phyloP scores from a whole-genome alignment of 2,888 invertebrate genomes.

The Zhengitettix transpicula region DNA sequence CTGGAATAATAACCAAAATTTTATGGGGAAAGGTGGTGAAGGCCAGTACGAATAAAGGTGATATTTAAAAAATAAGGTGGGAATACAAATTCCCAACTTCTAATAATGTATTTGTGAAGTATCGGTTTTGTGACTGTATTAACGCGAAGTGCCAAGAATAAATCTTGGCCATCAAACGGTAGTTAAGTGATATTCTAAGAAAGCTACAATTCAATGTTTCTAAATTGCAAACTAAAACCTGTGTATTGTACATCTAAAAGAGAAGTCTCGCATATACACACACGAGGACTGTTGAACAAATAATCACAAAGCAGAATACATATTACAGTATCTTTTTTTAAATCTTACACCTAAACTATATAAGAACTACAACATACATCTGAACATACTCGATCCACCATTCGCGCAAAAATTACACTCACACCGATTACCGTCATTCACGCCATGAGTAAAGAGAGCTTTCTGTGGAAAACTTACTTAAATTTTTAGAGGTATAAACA shows the following conservation, averaged over 20 bases:
- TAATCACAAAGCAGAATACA: slow-evolving; percentile 9
- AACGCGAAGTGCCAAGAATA: too few relatives aligned
- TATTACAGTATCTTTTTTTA: slow-evolving; percentile 5
- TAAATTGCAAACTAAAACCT: slow-evolving; percentile 10
- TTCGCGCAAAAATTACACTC: slow-evolving; percentile 5
- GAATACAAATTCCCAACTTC: background rate
- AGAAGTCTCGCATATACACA: slow-evolving; percentile 4
- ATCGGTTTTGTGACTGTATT: background rate
- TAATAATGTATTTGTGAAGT: background rate
- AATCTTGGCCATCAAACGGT: background rate
- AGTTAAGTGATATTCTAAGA: background rate
- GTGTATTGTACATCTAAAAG: slow-evolving; percentile 11
- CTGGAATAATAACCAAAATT: background rate
- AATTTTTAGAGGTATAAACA: slow-evolving; percentile 11
- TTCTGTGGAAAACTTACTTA: slow-evolving; percentile 9
- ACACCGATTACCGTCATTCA: slow-evolving; percentile 7
- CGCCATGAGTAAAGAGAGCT: slow-evolving; percentile 11
- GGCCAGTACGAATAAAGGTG: background rate
- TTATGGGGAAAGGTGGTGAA: background rate
- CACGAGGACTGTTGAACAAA: slow-evolving; percentile 6
- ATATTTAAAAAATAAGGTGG: background rate
- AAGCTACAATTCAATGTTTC: slow-evolving; percentile 7
- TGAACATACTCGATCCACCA: slow-evolving; percentile 4
- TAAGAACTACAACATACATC: slow-evolving; percentile 3
- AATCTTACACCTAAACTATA: background rate